Percentiles rank a stretch among this genome's conserved stretches.
These are phyloP conservation scores for Cryptus viduatorius DNA, from an alignment of 2,888 invertebrate genomes.

Conservation along the genomic window DNA sequence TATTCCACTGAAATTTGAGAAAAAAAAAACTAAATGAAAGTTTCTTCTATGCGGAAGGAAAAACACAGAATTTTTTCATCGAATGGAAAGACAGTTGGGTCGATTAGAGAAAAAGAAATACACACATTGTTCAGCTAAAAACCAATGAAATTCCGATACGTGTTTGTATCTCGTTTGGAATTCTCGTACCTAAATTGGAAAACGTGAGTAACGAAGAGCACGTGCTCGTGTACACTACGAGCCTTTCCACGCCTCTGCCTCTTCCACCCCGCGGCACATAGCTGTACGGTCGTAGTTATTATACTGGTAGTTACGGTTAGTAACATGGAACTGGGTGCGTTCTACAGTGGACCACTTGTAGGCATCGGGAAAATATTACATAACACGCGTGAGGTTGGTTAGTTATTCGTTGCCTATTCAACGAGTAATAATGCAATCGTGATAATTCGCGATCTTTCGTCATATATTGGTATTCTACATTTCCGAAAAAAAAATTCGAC, in stretches of 20 bases:
- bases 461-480: not conserved
- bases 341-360: not conserved
- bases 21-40: not conserved
- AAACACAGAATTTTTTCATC: not conserved
- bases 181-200: conserved; percentile 13
- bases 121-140: not conserved
- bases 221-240: conserved; percentile 21
- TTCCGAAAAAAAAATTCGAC: not conserved
- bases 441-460: not conserved
- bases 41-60: not conserved
- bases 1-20: not conserved
- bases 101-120: not conserved
- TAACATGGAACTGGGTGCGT: not conserved
- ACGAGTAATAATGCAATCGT: not conserved
- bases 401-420: not conserved
- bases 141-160: conserved; percentile 3
- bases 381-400: not conserved
- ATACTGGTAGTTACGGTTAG: not conserved
- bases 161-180: conserved; percentile 10
- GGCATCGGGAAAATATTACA: conserved; percentile 1
- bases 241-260: no score
- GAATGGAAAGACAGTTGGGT: not conserved
- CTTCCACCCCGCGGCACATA: not conserved
- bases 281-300: not conserved
- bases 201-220: conserved; percentile 42